A percentile compares a stretch with the other conserved stretches of the same genome.
phyloP scores from a whole-genome alignment of 2,888 invertebrate species.

The Chrysina gloriosa region DNA sequence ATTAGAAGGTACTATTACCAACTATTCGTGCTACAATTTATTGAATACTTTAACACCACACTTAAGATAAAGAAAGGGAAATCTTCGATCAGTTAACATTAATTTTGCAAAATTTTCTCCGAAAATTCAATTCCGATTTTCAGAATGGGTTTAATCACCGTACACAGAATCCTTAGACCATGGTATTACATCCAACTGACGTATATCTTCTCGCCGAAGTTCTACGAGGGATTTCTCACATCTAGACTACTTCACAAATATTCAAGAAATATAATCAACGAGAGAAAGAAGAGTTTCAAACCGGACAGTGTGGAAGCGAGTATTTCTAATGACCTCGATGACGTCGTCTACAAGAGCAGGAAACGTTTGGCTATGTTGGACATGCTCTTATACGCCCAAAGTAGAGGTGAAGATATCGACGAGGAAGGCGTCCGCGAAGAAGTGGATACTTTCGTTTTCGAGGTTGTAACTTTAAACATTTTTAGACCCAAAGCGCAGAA shows the following conservation, averaged over 20 bases:
- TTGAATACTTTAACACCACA: no score
- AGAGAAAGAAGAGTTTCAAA: constrained; percentile 45
- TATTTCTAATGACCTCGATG: constrained; percentile 1
- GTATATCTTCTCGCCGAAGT: constrained; percentile 46
- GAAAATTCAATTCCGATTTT: no score
- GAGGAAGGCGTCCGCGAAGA: constrained; percentile 70
- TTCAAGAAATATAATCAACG: constrained; percentile 52
- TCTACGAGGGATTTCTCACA: constrained; percentile 30
- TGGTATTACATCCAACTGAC: constrained; percentile 50
- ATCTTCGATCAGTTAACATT: no score
- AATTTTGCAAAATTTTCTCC: no score
- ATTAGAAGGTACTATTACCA: no score
- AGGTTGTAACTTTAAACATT: constrained; percentile 63
- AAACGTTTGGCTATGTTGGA: constrained; percentile 71
- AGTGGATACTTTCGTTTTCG: constrained; percentile 75
- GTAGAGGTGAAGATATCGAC: constrained; percentile 65
- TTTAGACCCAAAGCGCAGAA: no score
- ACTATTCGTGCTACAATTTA: no score
- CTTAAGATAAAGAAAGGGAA: no score
- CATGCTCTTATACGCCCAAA: constrained; percentile 67
- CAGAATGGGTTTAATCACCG: constrained; percentile 50
- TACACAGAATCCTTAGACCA: constrained; percentile 50
- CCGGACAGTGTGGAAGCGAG: not conserved
- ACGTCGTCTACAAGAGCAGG: constrained; percentile 51
- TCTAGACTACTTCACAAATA: constrained; percentile 52